Evolutionary conservation across 2,797 vertebrate species (phyloP), one percentile per base, ranked within the genome.

Genomic region (Harpagifer antarcticus): DNA sequence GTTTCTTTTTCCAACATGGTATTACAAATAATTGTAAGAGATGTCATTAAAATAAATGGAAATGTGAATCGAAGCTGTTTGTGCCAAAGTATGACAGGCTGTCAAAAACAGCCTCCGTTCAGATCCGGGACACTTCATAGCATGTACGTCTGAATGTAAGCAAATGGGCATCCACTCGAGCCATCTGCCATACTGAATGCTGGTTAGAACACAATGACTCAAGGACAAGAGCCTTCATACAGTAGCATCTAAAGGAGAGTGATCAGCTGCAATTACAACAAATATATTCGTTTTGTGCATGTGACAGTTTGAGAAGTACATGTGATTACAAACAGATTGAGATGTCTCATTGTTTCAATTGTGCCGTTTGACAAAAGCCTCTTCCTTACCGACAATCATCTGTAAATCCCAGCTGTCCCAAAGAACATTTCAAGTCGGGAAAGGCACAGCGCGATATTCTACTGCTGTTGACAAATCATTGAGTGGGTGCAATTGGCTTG

Each of bases 181-280:
- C 77, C 65, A 78, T 79, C 78, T 79, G 71, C 15, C 19, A 17
- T 16, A 54, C 10, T 65, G 44, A 67, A 40, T 59, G 14, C 60
- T 48, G 27, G 42, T 50, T 31, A 23, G 44, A 71, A 52, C 27
- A 57, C 9, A 65, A 75, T 57, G 50, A 60, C 62, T 13, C 42
- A 61, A 50, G 45, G 43, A 68, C 59, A 61, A 75, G 31, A 16
- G 47, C 64, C 72, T 64, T 70, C 56, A 53, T 16, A 23, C 42
- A 14, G 50, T 3, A 23, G 68, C 45, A 43, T 83, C 58, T 61
- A n/a, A 8, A 74, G 40, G 33, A 65, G 15, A 44, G 14, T 55
- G 49, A 68, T 44, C 6, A 47, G 13, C 5, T 68, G 74, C 16
- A 4, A 45, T 43, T 19, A 48, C 6, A 33, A n/a, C 17, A 68